Evolutionary conservation across 2,888 invertebrate species (phyloP).

Genomic region (Chromoteleia sp.): DNA sequence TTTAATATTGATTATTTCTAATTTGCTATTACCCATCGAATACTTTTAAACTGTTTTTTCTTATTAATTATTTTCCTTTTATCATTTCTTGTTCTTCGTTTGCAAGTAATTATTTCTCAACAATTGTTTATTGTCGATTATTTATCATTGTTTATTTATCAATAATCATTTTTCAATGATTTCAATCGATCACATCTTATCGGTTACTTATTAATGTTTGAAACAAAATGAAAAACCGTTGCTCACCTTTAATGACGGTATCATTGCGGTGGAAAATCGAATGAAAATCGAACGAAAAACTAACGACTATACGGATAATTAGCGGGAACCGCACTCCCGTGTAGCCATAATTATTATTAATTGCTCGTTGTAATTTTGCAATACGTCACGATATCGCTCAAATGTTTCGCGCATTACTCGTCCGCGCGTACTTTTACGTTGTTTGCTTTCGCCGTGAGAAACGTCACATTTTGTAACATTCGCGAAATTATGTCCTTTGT

Average conservation of each 20-base stretch:
- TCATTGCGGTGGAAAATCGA: not conserved
- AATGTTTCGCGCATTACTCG: constrained; percentile 35
- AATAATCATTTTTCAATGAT: no score
- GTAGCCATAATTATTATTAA: constrained; percentile 50
- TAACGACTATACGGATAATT: not conserved
- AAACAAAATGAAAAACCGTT: not conserved
- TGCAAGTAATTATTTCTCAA: no score
- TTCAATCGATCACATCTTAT: no score
- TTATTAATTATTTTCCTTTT: no score
- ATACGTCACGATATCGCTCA: constrained; percentile 25
- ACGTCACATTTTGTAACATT: constrained; percentile 45
- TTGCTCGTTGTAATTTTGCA: constrained; percentile 38
- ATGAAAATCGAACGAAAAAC: constrained; percentile 17
- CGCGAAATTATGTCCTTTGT: constrained; percentile 59
- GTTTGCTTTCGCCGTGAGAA: constrained; percentile 42
- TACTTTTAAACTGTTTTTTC: no score
- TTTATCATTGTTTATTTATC: no score
- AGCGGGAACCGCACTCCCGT: not conserved
- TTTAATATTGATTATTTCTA: no score
- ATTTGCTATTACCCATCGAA: no score
- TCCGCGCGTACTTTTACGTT: constrained; percentile 20
- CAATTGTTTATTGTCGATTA: no score
- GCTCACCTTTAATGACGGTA: no score
- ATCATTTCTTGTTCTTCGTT: no score
- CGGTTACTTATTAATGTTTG: no score